These are phyloP conservation scores for Chromis chromis DNA, from an alignment of 2,797 vertebrate genomes.

Conservation along the genomic window DNA sequence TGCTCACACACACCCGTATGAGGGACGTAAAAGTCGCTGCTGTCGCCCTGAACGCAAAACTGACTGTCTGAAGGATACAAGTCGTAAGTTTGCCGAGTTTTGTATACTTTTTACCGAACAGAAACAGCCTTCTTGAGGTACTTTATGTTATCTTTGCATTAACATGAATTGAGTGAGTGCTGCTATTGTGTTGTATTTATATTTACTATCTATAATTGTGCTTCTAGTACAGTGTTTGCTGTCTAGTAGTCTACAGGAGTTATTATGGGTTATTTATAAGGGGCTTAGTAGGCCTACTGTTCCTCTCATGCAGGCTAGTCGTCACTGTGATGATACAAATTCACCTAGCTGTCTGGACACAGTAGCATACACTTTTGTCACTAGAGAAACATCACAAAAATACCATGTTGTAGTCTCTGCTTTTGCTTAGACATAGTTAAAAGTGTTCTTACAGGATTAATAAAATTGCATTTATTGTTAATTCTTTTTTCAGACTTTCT, in stretches of 20 bases:
- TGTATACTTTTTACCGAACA: not conserved
- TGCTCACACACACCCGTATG: constrained; percentile 44
- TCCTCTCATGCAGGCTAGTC: not conserved
- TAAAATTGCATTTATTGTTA: not conserved
- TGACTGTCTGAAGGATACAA: constrained; percentile 39
- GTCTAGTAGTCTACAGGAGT: not conserved
- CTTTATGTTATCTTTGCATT: not conserved
- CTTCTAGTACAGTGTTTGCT: not conserved
- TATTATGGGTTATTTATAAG: constrained; percentile 18
- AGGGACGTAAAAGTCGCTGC: constrained; percentile 25
- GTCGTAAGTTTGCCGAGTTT: constrained; percentile 55
- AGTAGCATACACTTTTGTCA: not conserved
- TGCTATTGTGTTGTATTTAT: not conserved
- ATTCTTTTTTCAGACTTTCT: not conserved
- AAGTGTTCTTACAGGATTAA: not conserved
- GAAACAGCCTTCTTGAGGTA: not conserved
- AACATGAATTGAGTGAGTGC: not conserved
- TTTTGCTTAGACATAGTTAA: not conserved
- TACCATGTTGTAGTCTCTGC: not conserved
- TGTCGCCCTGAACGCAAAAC: constrained; percentile 10
- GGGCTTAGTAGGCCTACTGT: not conserved
- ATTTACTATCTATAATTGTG: not conserved
- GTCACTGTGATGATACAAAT: not conserved
- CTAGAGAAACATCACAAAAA: not conserved
- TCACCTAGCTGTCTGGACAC: not conserved